Base-by-base conservation (phyloP, 2,113 vertebrate species). In the Hepsetus odoe region DNA sequence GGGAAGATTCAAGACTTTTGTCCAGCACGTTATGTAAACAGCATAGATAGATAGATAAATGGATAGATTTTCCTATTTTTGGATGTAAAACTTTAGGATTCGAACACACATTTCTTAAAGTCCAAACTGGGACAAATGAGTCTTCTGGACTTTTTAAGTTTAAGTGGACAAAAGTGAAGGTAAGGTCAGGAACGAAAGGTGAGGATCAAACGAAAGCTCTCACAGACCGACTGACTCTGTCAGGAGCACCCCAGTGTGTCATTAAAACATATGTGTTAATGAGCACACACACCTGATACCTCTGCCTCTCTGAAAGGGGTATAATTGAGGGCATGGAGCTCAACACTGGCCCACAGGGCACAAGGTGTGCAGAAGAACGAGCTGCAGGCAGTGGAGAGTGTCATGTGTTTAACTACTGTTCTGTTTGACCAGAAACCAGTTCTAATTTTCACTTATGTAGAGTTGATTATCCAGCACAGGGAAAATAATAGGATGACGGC, bases 381-480 rank as follows among this genome's bases (percentile, higher is more conserved):
- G 46, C 53, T 72, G 72, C 74, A 33, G 26, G 42, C n/a, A 58
- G 30, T 24, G 30, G 33, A 64, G 46, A 53, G 70, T 46, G 58
- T 76, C 46, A 66, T 35, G 61, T 33, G 33, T 66, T 75, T 67
- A 59, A 82, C 69, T 69, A 44, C 77, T 65, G 53, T 71, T 59
- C 59, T 72, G 40, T 55, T 76, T 72, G 68, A 75, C 77, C 56
- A 69, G 73, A 78, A 74, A 79, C 59, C 76, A 53, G 56, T 76
- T 65, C 73, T 74, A 69, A 82, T 74, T 85, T 82, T 82, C 80
- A 83, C 82, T 83, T 82, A 82, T 74, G 73, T 62, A 77, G 64
- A 79, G 73, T 69, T 77, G 74, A 85, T 85, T 82, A 77, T 68
- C 68, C 77, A 80, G 74, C 67, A 62, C 64, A 72, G 74, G 20